Conservation (phyloP, 2,888 invertebrate species). For the Mythimna vitellina region DNA sequence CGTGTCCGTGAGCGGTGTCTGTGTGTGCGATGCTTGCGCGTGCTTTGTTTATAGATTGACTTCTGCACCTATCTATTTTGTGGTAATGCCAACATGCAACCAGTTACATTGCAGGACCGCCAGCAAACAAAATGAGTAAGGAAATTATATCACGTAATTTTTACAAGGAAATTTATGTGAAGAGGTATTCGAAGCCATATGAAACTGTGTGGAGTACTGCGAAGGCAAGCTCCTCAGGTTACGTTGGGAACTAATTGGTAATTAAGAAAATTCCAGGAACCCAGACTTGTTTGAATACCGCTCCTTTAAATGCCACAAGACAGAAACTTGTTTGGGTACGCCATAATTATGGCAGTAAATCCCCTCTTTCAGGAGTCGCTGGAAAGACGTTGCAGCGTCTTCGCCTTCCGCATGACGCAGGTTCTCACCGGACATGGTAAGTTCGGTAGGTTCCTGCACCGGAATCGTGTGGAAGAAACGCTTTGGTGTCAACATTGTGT, state of each 20-base stretch:
- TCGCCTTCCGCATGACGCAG: too few species aligned
- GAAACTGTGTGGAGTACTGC: background rate
- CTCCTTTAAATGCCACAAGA: constrained; percentile 5
- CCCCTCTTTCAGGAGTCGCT: too few species aligned
- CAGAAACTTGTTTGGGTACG: constrained; percentile 1
- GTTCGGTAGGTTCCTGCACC: too few species aligned
- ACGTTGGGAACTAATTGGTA: constrained; percentile 40
- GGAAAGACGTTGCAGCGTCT: too few species aligned
- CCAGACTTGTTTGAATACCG: constrained; percentile 3
- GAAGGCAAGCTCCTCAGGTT: constrained; percentile 25
- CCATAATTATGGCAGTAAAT: too few species aligned
- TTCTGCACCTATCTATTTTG: too few species aligned
- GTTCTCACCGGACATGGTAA: too few species aligned
- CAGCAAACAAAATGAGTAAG: constrained; percentile 8
- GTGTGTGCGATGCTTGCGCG: too few species aligned
- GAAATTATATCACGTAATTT: constrained; percentile 29
- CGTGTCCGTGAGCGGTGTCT: too few species aligned
- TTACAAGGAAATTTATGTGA: constrained; percentile 14
- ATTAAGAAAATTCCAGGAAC: constrained; percentile 53
- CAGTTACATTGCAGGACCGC: constrained; percentile 12
- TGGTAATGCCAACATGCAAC: constrained; percentile 19
- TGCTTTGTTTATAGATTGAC: too few species aligned
- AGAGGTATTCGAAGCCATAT: constrained; percentile 55
- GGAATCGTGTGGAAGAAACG: too few species aligned
- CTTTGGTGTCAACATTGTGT: too few species aligned